Evolutionary conservation across 2,797 vertebrate genomes (phyloP).

Genomic region (Oophaga sylvatica): DNA sequence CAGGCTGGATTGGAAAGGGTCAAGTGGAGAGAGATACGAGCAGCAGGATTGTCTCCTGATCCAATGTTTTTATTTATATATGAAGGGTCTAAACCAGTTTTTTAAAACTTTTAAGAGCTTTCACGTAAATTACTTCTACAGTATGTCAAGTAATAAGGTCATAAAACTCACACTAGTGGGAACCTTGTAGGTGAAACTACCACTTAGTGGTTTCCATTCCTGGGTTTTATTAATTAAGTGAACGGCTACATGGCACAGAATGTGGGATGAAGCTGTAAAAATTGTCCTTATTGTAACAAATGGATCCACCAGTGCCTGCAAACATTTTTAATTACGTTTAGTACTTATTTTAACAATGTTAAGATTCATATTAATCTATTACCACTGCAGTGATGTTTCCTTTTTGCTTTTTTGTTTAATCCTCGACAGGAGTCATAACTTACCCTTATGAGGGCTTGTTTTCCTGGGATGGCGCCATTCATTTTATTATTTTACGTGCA

Average conservation of each 20-base stretch:
- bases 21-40: constrained; percentile 62
- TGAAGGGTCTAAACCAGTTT: neutral
- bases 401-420: no score
- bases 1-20: constrained; percentile 56
- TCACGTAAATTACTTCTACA: neutral
- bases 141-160: neutral
- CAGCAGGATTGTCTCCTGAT: constrained; percentile 66
- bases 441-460: no score
- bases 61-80: constrained; percentile 55
- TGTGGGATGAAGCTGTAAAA: no score
- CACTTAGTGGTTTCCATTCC: neutral
- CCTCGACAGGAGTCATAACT: no score
- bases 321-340: no score
- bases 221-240: neutral
- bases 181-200: neutral
- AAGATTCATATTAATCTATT: no score
- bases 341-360: no score
- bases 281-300: no score
- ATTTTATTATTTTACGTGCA: no score
- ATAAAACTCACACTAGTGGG: neutral
- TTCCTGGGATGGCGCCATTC: no score
- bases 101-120: neutral
- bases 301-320: no score
- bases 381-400: no score
- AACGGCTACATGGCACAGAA: neutral